Base-by-base conservation (phyloP, 2,797 vertebrate species). In the Helicolenus hilgendorfi region DNA sequence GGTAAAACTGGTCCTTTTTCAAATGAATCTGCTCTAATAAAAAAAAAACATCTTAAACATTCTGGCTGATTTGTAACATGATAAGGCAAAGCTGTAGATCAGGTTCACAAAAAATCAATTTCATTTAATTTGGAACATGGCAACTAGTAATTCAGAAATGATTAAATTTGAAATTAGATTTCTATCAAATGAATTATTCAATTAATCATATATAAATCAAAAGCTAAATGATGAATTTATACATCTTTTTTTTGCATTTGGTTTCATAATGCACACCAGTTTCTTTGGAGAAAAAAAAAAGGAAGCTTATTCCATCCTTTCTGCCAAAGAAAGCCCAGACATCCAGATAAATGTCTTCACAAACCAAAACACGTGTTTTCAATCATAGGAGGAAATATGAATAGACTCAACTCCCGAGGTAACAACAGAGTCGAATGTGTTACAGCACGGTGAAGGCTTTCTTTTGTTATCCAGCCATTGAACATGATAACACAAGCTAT, bases 381-480 rank as follows among this genome's bases (percentile, higher is more conserved):
- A 97, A 97, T 98, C 96, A 96, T 87, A 27, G 89, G 15, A 92
- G 86, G 95, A 96, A 97, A 89, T 81, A 78, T 91, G 86, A 97
- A 98, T 96, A 95, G 92, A 84, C 92, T 96, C 94, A 94, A 96
- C 90, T 97, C 96, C 97, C 96, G 95, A 97, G 94, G 97, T 97
- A 98, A 98, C 58, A 84, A 84, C 97, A 96, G 94, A 96, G 92
- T 55, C 82, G 78, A 96, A 97, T 88, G 87, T 92, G 93, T 89
- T 94, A 93, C 92, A 73, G 93, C 96, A 97, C 95, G 96, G 97
- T 97, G 94, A 93, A 95, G 92, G 88, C 84, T 93, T 93, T 94
- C 31, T 96, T 90, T 92, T 93, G 77, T 94, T 78, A 82, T 80
- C 78, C 63, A 68, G 77, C n/a, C 83, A 95, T 91, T 84, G 96